Evolutionary conservation across 2,113 vertebrate genomes (phyloP).

Genomic region (Megaceryle torquata): DNA sequence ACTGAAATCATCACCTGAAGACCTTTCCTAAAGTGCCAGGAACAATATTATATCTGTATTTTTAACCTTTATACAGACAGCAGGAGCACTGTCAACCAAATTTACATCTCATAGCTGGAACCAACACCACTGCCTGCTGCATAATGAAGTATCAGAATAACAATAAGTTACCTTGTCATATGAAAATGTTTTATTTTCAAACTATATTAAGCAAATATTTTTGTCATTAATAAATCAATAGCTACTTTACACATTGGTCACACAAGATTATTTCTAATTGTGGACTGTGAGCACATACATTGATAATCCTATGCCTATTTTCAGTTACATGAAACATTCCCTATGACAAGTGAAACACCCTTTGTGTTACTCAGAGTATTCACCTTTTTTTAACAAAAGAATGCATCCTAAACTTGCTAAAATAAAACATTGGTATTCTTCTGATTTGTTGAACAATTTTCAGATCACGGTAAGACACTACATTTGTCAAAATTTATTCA

Average conservation of each 20-base stretch:
- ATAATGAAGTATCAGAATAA: constrained; percentile 60
- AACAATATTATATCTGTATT: constrained; percentile 43
- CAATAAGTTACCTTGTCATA: constrained; percentile 58
- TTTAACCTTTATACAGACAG: constrained; percentile 63
- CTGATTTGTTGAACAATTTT: not conserved
- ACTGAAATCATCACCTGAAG: constrained; percentile 36
- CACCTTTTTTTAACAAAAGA: not conserved
- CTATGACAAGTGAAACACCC: not conserved
- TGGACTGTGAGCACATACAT: not conserved
- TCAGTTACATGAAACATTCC: not conserved
- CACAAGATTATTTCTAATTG: not conserved
- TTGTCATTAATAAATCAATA: not conserved
- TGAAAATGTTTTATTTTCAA: constrained; percentile 14
- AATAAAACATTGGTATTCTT: not conserved
- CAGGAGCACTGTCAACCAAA: constrained; percentile 43
- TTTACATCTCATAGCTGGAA: constrained; percentile 62
- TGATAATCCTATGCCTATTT: not conserved
- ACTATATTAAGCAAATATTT: not conserved
- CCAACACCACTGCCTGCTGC: constrained; percentile 8
- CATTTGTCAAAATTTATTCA: not conserved
- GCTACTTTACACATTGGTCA: not conserved
- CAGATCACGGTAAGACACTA: not conserved
- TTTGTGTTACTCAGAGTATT: not conserved
- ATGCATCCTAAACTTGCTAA: not conserved
- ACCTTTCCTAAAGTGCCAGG: constrained; percentile 42